phyloP scores from a whole-genome alignment of 2,113 vertebrate species.

The Dicerorhinus sumatrensis region DNA sequence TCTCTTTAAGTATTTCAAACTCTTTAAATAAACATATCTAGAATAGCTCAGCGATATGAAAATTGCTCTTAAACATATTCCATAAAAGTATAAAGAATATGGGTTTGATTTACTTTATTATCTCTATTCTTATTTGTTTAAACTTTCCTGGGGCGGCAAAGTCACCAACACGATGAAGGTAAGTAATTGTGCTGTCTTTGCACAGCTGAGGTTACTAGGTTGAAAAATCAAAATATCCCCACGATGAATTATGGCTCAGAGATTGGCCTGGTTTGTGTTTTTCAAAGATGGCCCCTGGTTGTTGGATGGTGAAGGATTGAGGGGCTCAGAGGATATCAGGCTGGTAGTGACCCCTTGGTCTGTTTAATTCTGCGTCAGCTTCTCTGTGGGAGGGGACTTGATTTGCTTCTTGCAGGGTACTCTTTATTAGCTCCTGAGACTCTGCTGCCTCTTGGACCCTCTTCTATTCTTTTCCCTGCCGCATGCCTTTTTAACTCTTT shows the following conservation, averaged over 20 bases:
- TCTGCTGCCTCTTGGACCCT: not conserved
- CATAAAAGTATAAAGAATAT: not conserved
- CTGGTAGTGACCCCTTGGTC: not conserved
- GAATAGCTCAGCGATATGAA: not conserved
- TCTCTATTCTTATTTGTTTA: slow-evolving; percentile 49
- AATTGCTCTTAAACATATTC: slow-evolving; percentile 17
- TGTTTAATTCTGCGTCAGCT: not conserved
- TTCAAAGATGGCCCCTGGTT: not conserved
- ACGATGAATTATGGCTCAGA: not conserved
- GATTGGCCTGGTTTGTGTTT: not conserved
- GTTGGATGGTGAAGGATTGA: not conserved
- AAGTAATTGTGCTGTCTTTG: not conserved
- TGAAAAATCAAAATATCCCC: slow-evolving; percentile 33
- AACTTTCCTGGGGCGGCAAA: not conserved
- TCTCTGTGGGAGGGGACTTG: not conserved
- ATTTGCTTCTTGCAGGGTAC: not conserved
- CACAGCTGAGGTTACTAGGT: not conserved
- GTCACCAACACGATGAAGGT: not conserved
- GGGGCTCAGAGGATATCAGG: not conserved
- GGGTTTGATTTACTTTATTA: slow-evolving; percentile 43
- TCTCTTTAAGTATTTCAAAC: slow-evolving; percentile 56
- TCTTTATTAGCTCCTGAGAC: not conserved
- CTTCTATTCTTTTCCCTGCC: not conserved
- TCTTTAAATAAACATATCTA: slow-evolving; percentile 45
- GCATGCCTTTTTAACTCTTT: not conserved